Evolutionary conservation across 2,888 invertebrate species (phyloP).

Genomic region (Aplocera efformata): DNA sequence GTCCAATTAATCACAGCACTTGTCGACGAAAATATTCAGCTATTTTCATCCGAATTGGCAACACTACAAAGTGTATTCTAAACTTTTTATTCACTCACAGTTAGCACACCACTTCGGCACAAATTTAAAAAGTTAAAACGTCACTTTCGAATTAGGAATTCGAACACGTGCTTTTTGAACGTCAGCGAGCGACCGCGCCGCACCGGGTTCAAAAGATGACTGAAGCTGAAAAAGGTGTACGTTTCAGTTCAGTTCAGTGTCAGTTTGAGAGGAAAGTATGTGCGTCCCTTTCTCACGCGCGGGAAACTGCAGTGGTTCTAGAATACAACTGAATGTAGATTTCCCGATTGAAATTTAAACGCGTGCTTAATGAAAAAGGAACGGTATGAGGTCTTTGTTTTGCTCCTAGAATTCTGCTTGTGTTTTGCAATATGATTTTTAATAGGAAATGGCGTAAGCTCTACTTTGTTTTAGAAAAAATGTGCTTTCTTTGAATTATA

Average conservation of each 20-base stretch:
- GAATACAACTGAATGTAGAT: slow-evolving; percentile 11
- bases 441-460: too few species aligned
- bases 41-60: slow-evolving; percentile 49
- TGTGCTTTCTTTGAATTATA: too few species aligned
- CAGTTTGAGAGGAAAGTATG: slow-evolving; percentile 9
- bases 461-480: too few species aligned
- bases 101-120: slow-evolving; percentile 12
- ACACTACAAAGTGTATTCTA: slow-evolving; percentile 34
- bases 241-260: slow-evolving; percentile 23
- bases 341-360: slow-evolving; percentile 22
- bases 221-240: slow-evolving; percentile 26
- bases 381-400: too few species aligned
- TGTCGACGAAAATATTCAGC: slow-evolving; percentile 50
- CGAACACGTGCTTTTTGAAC: slow-evolving; percentile 16
- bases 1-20: slow-evolving; percentile 38
- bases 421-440: too few species aligned
- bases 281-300: slow-evolving; percentile 15
- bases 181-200: slow-evolving; percentile 7
- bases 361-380: slow-evolving; percentile 8
- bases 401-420: too few species aligned
- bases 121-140: slow-evolving; percentile 27
- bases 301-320: slow-evolving; percentile 15
- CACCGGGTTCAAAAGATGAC: slow-evolving; percentile 19
- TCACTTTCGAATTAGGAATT: slow-evolving; percentile 26
- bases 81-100: slow-evolving; percentile 15